Evolutionary conservation across 2,797 vertebrate species (phyloP).

Genomic region (Gymnoscopelus microlampas): DNA sequence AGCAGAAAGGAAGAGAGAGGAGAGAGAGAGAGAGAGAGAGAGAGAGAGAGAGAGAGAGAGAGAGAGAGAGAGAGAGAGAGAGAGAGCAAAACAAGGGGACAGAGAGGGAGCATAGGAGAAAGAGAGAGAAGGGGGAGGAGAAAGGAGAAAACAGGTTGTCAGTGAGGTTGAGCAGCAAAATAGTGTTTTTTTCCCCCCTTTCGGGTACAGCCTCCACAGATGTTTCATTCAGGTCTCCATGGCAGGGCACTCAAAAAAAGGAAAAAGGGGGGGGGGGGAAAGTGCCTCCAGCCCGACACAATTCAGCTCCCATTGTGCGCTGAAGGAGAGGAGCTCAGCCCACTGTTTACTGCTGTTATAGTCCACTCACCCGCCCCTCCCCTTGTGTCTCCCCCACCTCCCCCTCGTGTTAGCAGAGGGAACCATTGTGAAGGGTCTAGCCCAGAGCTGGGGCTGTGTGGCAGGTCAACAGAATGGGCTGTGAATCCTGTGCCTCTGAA

Average conservation of each 20-base stretch:
- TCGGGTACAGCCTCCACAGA: conserved; percentile 82
- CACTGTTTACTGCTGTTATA: conserved; percentile 76
- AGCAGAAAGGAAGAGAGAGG: not conserved
- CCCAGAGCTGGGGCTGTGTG: conserved; percentile 80
- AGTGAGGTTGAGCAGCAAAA: conserved; percentile 81
- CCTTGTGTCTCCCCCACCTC: conserved; percentile 38
- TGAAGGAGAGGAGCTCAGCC: conserved; percentile 77
- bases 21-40: not conserved
- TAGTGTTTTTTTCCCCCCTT: conserved; percentile 68
- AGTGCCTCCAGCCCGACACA: conserved; percentile 81
- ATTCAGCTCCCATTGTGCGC: conserved; percentile 82
- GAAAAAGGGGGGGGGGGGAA: too few relatives aligned
- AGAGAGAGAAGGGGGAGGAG: conserved; percentile 13
- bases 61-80: conserved; percentile 34
- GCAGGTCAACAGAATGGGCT: conserved; percentile 86
- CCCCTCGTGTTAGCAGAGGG: conserved; percentile 78
- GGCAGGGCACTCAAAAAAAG: conserved; percentile 79
- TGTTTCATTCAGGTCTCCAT: conserved; percentile 83
- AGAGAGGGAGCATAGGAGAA: conserved; percentile 19
- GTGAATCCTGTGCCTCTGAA: conserved; percentile 86
- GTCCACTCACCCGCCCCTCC: conserved; percentile 62
- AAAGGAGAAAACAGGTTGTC: conserved; percentile 80
- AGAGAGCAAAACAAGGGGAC: conserved; percentile 46
- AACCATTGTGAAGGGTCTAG: conserved; percentile 84
- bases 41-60: not conserved